A percentile compares a stretch with the other conserved stretches of the same genome.
These are phyloP conservation scores for Sturnira hondurensis DNA, from an alignment of 2,113 vertebrate species.

Conservation along the genomic window DNA sequence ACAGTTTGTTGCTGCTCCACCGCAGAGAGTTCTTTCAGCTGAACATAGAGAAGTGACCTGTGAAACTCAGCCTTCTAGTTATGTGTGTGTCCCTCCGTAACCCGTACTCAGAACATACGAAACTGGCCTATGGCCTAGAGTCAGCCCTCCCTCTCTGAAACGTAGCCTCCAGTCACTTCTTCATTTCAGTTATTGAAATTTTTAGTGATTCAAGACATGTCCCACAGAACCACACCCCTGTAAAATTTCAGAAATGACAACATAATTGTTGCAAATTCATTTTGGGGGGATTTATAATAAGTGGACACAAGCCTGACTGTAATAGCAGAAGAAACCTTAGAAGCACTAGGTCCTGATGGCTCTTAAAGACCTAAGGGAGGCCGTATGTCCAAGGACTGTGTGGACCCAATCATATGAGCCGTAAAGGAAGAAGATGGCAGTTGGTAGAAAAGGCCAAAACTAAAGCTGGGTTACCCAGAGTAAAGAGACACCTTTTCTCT, in stretches of 20 bases:
- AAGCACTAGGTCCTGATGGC: neutral
- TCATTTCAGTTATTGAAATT: neutral
- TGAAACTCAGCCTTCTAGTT: neutral
- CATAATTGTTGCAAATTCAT: neutral
- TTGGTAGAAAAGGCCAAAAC: too few species aligned
- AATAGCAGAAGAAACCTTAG: fast-evolving
- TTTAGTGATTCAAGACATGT: neutral
- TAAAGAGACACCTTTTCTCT: neutral
- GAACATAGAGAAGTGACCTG: neutral
- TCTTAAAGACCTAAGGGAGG: neutral
- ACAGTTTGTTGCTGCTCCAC: neutral
- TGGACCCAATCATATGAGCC: neutral
- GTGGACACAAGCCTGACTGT: neutral
- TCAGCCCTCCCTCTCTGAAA: neutral
- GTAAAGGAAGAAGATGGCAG: neutral
- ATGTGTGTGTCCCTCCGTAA: neutral
- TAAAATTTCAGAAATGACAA: neutral
- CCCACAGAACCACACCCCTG: neutral
- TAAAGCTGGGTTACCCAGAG: neutral
- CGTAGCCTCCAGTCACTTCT: neutral
- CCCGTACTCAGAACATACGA: neutral
- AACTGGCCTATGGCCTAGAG: neutral
- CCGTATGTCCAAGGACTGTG: fast-evolving
- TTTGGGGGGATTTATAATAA: neutral
- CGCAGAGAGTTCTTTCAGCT: neutral